Conservation (phyloP, 2,113 vertebrate genomes). For the Spea multiplicata region DNA sequence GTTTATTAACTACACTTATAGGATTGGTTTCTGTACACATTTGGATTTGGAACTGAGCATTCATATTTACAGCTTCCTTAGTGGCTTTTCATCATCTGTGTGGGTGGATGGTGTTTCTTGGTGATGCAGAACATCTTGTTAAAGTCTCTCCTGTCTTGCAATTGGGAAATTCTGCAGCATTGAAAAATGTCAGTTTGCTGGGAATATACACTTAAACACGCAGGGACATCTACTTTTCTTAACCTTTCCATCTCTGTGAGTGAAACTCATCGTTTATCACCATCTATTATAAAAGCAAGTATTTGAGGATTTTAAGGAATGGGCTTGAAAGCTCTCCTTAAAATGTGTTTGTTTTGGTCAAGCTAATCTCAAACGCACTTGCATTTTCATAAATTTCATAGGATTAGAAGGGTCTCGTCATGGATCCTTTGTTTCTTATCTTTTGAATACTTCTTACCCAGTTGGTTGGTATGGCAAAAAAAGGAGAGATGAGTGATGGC, state of each 20-base stretch:
- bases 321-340: no score
- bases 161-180: neutral
- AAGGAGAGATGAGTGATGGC: no score
- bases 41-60: neutral
- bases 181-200: neutral
- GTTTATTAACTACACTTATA: neutral
- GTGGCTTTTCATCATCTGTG: neutral
- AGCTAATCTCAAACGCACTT: no score
- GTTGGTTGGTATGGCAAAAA: no score
- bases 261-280: neutral
- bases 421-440: no score
- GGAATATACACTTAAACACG: neutral
- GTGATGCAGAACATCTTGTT: constrained; percentile 21
- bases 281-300: no score
- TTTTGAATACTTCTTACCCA: no score
- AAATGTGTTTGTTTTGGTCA: no score
- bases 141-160: neutral
- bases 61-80: constrained; percentile 1
- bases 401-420: no score
- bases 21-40: neutral
- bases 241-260: neutral
- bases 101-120: constrained; percentile 16
- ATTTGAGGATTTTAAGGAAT: no score
- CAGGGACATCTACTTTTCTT: neutral
- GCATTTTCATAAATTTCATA: no score